Evolutionary conservation across 2,113 vertebrate genomes (phyloP), one percentile per base, ranked within the genome.

Genomic region (Atractosteus spatula): DNA sequence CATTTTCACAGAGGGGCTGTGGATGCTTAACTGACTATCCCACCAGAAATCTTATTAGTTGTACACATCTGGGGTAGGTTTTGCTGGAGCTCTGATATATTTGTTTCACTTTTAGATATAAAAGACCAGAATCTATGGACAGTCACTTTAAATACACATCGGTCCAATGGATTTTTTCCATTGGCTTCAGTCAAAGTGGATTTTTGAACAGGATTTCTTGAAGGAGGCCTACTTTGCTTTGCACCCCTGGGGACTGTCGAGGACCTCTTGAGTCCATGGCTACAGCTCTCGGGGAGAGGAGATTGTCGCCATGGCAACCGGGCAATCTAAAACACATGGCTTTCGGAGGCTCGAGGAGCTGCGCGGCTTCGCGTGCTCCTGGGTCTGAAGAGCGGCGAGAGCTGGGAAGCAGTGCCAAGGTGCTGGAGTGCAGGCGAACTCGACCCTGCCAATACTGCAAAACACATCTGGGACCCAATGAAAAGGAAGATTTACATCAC

Each of bases 271-370:
- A 80, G 76, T 81, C 77, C 82, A 82, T 81, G 78, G 69, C 79
- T 76, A 79, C 74, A 76, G 77, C 62, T 69, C 68, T 68, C 73
- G 70, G 77, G 75, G 75, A 82, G 77, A 80, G 74, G 73, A 82
- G 78, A 82, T 80, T 74, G 82, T 80, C 72, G 82, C 69, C 75
- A 81, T 65, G 76, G 75, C 71, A 79, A 79, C 70, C 12, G 56
- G 59, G 62, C 62, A 84, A 79, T 79, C 79, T 72, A 77, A 82
- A 82, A 81, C 82, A 81, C 78, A 81, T 79, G 80, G 72, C 77
- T 76, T 74, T 41, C 68, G 77, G 61, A 80, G 14, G 5, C 47
- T 51, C 10, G 5, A 51, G 5, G 10, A 51, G 47, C 10, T 51
- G 47, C 47, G 1, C 10, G 47, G 47, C 10, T 5, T 2, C 10